Evolutionary conservation across 2,797 vertebrate genomes (phyloP).

Genomic region (Typhlichthys subterraneus): DNA sequence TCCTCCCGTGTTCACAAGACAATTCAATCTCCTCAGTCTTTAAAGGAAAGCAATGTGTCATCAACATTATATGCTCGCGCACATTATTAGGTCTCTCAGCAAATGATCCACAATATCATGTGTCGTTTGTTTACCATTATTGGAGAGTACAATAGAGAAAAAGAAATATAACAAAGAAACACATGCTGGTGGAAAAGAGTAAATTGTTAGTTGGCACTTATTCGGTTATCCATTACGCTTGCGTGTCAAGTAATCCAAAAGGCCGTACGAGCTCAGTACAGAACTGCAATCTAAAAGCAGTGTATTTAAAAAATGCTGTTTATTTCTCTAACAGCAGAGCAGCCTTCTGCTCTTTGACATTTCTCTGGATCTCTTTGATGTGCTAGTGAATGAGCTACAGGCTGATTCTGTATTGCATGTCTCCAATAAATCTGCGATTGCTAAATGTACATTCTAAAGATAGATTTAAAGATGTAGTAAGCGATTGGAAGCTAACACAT

Average conservation of each 20-base stretch:
- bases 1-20: slow-evolving; percentile 52
- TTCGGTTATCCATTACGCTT: slow-evolving; percentile 3
- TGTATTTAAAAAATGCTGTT: too few species aligned
- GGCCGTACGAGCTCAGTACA: not conserved
- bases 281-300: too few species aligned
- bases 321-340: too few species aligned
- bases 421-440: too few species aligned
- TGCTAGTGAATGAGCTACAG: too few species aligned
- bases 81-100: not conserved
- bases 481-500: too few species aligned
- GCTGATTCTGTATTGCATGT: too few species aligned
- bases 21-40: slow-evolving; percentile 47
- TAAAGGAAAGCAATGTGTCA: slow-evolving; percentile 39
- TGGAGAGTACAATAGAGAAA: not conserved
- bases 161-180: not conserved
- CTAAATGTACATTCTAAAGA: too few species aligned
- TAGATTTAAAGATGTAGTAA: too few species aligned
- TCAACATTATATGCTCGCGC: slow-evolving; percentile 27
- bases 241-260: slow-evolving; percentile 4
- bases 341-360: too few species aligned
- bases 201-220: not conserved
- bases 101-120: slow-evolving; percentile 7
- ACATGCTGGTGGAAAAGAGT: not conserved
- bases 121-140: not conserved
- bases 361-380: too few species aligned